Evolutionary conservation across 2,888 invertebrate genomes (phyloP), one percentile per base, ranked within the genome.

Genomic region (Drosophila conformis): DNA sequence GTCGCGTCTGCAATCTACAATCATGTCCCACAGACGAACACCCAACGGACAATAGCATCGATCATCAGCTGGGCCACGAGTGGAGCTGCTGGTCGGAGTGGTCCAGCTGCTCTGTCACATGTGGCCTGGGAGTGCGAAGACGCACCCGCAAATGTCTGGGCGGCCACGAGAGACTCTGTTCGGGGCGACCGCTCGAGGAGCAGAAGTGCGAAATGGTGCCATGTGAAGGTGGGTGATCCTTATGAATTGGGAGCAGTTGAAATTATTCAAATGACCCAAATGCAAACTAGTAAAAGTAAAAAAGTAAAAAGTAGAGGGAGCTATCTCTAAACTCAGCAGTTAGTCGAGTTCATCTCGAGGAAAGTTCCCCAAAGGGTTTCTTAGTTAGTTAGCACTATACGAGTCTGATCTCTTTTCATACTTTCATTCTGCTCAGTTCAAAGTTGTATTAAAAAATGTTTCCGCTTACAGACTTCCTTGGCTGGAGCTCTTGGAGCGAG

Each of bases 31-130:
- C 52, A 8, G 74, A 79, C 8, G 78, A 82, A n/a, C 78, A 80
- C 27, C 72, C 74, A 46, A 46, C 46, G 11, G 79, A 76, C 15
- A 80, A 84, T 15, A 76, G 66, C 25, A 87, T 85, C 35, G 82
- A 90, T 49, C 91, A 83, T 54, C 91, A 91, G 52, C 70, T 91
- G 56, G 74, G 87, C 7, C 83, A 78, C 40, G 95, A 96, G 87
- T 97, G 97, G 97, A 95, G 96, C 4, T 97, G 97, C 84, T 98
- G 98, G 98, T 95, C 96, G 0, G 97, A 97, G 56, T 97, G 97
- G 96, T 95, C 96, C 4, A 94, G 95, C 15, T 98, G 98, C 87
- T 96, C 96, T 29, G 96, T 95, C 0, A 94, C 95, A 0, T 97
- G 97, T 88, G 96, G 96, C 0, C 93, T 94, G 53, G 97, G 98